These are phyloP conservation scores for Heliconius melpomene DNA, from an alignment of 1,140 invertebrate species.

Conservation along the genomic window DNA sequence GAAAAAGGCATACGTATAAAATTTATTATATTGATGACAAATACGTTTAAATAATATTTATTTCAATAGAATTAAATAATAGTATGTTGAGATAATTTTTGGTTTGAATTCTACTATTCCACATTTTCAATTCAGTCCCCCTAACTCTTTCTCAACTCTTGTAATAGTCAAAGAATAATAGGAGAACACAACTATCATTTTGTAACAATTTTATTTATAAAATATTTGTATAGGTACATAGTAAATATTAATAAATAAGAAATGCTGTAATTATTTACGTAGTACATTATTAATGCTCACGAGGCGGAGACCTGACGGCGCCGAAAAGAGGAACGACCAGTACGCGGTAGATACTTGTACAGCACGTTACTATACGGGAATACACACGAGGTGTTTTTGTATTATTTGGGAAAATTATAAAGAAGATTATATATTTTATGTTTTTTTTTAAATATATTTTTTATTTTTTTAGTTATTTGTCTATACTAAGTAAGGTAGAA, in stretches of 20 bases:
- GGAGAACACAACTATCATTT: too few species aligned
- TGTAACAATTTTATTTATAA: neutral
- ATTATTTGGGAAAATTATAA: neutral
- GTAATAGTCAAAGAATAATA: too few species aligned
- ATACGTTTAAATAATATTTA: too few species aligned
- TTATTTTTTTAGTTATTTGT: neutral
- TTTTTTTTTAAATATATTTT: neutral
- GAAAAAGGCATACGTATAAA: too few species aligned
- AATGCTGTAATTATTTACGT: slow-evolving; percentile 21
- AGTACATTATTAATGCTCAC: slow-evolving; percentile 29
- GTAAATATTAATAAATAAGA: neutral
- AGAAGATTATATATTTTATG: neutral
- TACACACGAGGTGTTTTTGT: slow-evolving; percentile 38
- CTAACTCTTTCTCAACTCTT: too few species aligned
- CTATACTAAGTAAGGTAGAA: neutral
- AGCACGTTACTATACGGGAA: neutral
- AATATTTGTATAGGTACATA: neutral
- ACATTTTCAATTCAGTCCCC: too few species aligned
- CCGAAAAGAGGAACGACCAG: slow-evolving; percentile 62
- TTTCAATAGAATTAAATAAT: too few species aligned
- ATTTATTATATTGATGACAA: too few species aligned
- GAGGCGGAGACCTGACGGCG: slow-evolving; percentile 45
- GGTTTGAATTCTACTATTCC: too few species aligned
- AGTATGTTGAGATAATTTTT: too few species aligned
- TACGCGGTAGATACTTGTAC: slow-evolving; percentile 42